phyloP scores from a whole-genome alignment of 2,113 vertebrate genomes.

The Pantherophis guttatus region DNA sequence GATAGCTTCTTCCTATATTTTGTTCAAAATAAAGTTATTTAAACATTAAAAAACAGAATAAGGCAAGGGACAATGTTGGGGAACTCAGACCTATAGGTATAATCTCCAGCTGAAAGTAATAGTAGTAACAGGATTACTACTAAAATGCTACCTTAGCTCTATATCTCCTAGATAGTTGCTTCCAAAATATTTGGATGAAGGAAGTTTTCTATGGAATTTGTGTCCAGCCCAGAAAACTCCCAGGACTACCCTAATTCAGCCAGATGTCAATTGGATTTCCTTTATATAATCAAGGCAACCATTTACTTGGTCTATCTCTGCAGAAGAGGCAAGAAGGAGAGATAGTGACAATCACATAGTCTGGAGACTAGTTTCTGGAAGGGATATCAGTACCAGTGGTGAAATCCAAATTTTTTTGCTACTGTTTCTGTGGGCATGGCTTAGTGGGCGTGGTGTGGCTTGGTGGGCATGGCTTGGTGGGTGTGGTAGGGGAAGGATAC shows the following conservation, averaged over 20 bases:
- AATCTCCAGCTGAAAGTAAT: background rate
- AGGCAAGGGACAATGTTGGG: no score
- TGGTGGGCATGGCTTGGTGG: no score
- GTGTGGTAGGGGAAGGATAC: no score
- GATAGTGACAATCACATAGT: background rate
- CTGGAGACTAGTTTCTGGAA: background rate
- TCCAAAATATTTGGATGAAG: background rate
- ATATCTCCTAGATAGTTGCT: no score
- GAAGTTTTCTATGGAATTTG: background rate
- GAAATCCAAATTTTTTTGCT: no score
- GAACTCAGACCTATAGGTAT: no score
- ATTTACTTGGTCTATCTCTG: background rate
- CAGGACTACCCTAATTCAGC: background rate
- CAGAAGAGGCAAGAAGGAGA: background rate
- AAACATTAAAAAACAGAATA: no score
- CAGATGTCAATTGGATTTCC: background rate
- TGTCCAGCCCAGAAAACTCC: background rate
- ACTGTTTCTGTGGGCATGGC: no score
- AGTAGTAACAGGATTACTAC: background rate
- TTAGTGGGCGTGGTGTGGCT: no score
- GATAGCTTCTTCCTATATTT: no score
- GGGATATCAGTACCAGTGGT: no score
- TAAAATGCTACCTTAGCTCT: background rate
- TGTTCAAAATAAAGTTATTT: no score
- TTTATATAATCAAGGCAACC: background rate